Evolutionary conservation across 2,113 vertebrate species (phyloP).

Genomic region (Xyliphius kryptos): DNA sequence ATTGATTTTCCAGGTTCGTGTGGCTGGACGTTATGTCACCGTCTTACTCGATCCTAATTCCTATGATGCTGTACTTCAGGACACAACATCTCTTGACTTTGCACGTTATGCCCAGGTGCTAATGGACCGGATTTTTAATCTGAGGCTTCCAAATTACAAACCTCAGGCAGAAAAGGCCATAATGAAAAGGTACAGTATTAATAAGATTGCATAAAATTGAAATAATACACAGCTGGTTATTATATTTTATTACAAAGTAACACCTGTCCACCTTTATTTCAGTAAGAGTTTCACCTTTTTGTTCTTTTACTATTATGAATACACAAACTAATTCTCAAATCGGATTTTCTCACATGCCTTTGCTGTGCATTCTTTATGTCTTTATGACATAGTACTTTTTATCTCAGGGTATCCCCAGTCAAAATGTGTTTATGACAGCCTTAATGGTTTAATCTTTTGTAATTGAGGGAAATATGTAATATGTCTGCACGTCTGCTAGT

Average conservation of each 20-base stretch:
- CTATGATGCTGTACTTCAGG: constrained; percentile 67
- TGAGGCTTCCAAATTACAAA: constrained; percentile 65
- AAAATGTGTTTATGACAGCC: not conserved
- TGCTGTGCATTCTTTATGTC: too few relatives aligned
- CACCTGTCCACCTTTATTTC: too few relatives aligned
- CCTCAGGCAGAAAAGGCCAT: constrained; percentile 57
- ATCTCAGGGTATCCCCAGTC: not conserved
- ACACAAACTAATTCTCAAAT: too few relatives aligned
- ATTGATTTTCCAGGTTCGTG: constrained; percentile 63
- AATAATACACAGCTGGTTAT: too few relatives aligned
- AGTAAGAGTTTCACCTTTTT: too few relatives aligned
- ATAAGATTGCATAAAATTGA: too few relatives aligned
- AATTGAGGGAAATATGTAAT: not conserved
- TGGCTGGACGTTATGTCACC: constrained; percentile 72
- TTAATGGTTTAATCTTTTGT: not conserved
- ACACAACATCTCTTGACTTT: constrained; percentile 68
- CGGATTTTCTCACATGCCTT: too few relatives aligned
- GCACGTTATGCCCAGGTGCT: constrained; percentile 68
- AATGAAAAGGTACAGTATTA: constrained; percentile 66
- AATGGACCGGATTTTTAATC: constrained; percentile 79
- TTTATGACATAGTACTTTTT: too few relatives aligned
- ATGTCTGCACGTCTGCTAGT: not conserved
- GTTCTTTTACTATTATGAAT: too few relatives aligned
- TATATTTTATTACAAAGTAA: too few relatives aligned
- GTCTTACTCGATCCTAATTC: constrained; percentile 78